phyloP scores from a whole-genome alignment of 2,888 invertebrate genomes.

The Nomada goodeniana region DNA sequence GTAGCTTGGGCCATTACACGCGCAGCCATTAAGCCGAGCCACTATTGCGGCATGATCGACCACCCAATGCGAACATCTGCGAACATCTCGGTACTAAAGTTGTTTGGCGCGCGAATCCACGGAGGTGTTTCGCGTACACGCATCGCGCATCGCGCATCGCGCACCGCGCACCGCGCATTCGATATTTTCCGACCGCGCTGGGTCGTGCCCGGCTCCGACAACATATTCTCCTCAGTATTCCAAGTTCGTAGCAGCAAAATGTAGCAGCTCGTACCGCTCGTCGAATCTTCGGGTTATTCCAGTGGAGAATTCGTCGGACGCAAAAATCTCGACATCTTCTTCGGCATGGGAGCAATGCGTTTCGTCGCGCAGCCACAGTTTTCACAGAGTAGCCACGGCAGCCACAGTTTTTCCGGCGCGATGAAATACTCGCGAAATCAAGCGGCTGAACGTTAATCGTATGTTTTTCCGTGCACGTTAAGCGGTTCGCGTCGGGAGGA shows the following conservation, averaged over 20 bases:
- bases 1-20: constrained; percentile 16
- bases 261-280: too few relatives aligned
- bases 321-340: too few relatives aligned
- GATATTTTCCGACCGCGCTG: too few relatives aligned
- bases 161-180: neutral
- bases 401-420: too few relatives aligned
- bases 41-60: constrained; percentile 23
- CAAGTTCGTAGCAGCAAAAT: too few relatives aligned
- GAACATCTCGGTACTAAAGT: constrained; percentile 8
- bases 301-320: too few relatives aligned
- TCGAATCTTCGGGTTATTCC: too few relatives aligned
- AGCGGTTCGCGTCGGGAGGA: neutral
- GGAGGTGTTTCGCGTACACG: constrained; percentile 2
- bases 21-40: neutral
- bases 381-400: too few relatives aligned
- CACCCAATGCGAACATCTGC: constrained; percentile 40
- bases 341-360: too few relatives aligned
- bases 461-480: neutral
- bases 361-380: too few relatives aligned
- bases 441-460: neutral
- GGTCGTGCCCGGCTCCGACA: too few relatives aligned
- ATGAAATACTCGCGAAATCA: neutral
- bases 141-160: neutral
- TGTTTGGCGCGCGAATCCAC: neutral
- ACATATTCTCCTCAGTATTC: too few relatives aligned